A percentile compares a stretch with the other conserved stretches of the same genome.
phyloP scores from a whole-genome alignment of 2,888 invertebrate genomes.

The Eilema griseolum region DNA sequence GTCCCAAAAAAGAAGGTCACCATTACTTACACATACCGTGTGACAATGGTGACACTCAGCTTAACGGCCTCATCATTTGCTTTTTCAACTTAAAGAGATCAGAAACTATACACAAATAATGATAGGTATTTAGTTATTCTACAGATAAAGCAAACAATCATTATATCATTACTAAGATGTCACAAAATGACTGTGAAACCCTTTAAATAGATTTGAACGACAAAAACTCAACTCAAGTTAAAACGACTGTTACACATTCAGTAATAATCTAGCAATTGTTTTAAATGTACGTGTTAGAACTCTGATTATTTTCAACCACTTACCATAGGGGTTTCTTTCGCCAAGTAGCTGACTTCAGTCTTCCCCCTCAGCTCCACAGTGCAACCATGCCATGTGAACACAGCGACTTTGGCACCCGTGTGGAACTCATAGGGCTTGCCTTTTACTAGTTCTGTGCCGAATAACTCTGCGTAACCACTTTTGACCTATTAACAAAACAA shows the following conservation, averaged over 20 bases:
- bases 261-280: too few species aligned
- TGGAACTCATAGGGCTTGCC: constrained; percentile 96
- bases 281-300: too few species aligned
- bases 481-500: constrained; percentile 88
- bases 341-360: constrained; percentile 97
- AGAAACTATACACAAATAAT: too few species aligned
- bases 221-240: background rate
- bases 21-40: too few species aligned
- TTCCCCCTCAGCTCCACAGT: constrained; percentile 94
- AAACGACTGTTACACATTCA: too few species aligned
- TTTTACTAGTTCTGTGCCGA: constrained; percentile 98
- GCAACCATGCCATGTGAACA: constrained; percentile 99
- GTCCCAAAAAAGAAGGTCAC: too few species aligned
- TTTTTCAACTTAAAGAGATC: too few species aligned
- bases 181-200: background rate
- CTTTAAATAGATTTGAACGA: background rate
- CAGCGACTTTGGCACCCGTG: constrained; percentile 96
- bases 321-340: constrained; percentile 98
- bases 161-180: too few species aligned
- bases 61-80: too few species aligned
- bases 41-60: too few species aligned
- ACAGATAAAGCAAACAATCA: too few species aligned
- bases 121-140: too few species aligned
- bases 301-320: constrained; percentile 22
- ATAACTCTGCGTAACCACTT: constrained; percentile 97